These are phyloP conservation scores for Tenualosa thibaudeaui DNA, from an alignment of 2,797 vertebrate species.

Conservation along the genomic window DNA sequence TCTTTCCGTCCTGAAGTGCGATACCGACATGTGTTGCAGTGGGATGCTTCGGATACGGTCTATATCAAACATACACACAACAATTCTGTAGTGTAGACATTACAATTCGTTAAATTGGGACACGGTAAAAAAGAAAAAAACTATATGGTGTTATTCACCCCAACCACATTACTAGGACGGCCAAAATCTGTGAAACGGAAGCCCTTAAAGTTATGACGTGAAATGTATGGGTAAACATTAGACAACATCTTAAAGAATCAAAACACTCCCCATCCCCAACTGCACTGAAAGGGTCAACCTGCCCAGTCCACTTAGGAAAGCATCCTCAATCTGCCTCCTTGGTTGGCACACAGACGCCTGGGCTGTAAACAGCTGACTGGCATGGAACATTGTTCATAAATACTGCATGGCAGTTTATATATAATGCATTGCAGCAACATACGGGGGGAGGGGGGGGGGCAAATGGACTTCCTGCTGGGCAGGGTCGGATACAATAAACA, in stretches of 20 bases:
- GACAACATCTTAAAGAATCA: neutral
- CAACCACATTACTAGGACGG: neutral
- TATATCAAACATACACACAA: no score
- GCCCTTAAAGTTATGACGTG: neutral
- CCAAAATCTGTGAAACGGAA: neutral
- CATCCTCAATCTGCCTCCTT: neutral
- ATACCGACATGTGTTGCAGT: neutral
- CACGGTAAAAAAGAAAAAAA: no score
- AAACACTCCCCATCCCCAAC: neutral
- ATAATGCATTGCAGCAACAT: constrained; percentile 26
- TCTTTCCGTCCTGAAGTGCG: neutral
- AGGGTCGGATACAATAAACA: neutral
- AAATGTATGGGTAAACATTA: neutral
- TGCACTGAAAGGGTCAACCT: neutral
- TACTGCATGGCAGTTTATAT: constrained; percentile 17
- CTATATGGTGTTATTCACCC: no score
- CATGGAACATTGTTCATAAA: constrained; percentile 18
- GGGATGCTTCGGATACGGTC: neutral
- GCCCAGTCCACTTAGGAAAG: neutral
- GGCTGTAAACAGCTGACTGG: constrained; percentile 10
- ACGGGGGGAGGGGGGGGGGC: neutral
- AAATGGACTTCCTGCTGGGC: constrained; percentile 2
- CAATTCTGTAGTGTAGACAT: no score
- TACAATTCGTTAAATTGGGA: no score
- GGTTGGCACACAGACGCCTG: neutral